These are phyloP conservation scores for Daktulosphaira vitifoliae DNA, from an alignment of 1,140 invertebrate species.

Conservation along the genomic window DNA sequence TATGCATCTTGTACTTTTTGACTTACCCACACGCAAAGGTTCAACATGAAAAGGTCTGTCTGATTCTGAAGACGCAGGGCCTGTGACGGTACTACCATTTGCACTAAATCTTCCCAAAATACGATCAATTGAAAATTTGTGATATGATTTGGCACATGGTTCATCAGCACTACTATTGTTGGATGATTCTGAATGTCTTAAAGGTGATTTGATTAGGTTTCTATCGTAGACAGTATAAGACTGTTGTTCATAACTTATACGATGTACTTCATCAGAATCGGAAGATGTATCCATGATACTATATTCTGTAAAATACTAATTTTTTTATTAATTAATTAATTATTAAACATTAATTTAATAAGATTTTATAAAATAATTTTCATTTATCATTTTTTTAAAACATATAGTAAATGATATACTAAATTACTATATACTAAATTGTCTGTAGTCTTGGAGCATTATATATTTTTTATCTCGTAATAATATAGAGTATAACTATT, in stretches of 20 bases:
- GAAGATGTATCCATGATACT: constrained; percentile 16
- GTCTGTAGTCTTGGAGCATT: no score
- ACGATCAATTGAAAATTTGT: constrained; percentile 22
- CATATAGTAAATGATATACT: no score
- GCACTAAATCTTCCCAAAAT: neutral
- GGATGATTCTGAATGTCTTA: constrained; percentile 6
- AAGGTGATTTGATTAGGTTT: neutral
- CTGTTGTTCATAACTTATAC: neutral
- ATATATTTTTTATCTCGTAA: no score
- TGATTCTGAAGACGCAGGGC: neutral
- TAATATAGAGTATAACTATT: no score
- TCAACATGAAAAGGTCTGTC: neutral
- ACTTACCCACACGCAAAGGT: no score
- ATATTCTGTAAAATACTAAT: no score
- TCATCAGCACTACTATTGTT: neutral
- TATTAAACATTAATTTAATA: no score
- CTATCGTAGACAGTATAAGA: neutral
- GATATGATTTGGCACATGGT: neutral
- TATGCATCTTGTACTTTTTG: no score
- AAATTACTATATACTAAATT: no score
- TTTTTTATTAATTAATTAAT: no score
- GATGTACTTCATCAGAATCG: neutral
- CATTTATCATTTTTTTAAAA: no score
- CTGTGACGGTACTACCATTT: neutral
- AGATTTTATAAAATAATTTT: no score